Base-by-base conservation (phyloP, 2,797 vertebrate species). In the Otus scops region DNA sequence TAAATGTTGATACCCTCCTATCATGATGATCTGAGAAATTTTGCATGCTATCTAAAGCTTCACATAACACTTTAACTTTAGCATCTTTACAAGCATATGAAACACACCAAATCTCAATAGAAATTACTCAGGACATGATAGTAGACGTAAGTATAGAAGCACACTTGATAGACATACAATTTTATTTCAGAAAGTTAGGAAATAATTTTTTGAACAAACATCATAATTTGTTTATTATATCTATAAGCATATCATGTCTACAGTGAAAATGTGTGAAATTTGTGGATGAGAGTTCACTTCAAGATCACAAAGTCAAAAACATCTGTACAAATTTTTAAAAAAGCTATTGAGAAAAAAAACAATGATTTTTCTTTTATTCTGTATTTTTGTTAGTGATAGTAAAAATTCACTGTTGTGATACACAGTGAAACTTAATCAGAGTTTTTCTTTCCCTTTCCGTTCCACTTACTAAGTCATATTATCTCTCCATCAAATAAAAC, bases 331-430 rank as follows among this genome's bases (percentile, higher is more conserved):
- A 88, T 16, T n/a, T 9, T 4, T 38, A 39, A 75, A 47, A 30
- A 54, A 4, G 2, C 0, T 4, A 5, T 14, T 51, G 22, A 47
- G 6, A 21, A 71, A 78, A 65, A 56, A 3, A 24, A 5, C 1
- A 2, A 2, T 13, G 4, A 13, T 28, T 82, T 74, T 59, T 51
- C 5, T 65, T 81, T 85, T 51, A n/a, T 56, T 83, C 28, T 77
- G 6, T 51, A 26, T 48, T 81, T 90, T 61, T 54, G 1, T 38
- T 61, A 28, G 13, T 3, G 51, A 8, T 32, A 57, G 13, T 56
- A n/a, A 79, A 92, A 91, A 91, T 70, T 41, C 48, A 56, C 17
- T 27, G 10, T 54, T 88, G 36, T 71, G 23, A 53, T 51, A 34
- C n/a, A 43, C 7, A 63, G 11, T 53, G 59, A 77, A 85, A 54